Conservation (phyloP, 1,140 invertebrate genomes). For the Venturia canescens region DNA sequence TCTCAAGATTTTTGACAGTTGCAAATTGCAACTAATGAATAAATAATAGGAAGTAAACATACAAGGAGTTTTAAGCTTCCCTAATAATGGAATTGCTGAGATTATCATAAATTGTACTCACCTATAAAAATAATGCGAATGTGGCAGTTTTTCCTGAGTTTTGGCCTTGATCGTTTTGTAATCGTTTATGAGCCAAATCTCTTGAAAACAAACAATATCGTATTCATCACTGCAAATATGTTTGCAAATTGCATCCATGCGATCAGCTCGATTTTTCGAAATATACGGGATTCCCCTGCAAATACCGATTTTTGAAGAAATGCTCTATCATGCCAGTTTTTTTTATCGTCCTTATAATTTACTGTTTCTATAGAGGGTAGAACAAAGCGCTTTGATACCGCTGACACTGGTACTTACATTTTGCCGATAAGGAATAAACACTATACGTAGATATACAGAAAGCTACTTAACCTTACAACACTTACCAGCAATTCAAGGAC, state of each 20-base stretch:
- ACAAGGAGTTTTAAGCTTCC: too few species aligned
- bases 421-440: too few species aligned
- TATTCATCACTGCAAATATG: constrained; percentile 83
- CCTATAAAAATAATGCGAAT: constrained; percentile 96
- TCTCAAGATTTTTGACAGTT: too few species aligned
- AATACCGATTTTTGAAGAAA: background rate
- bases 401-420: too few species aligned
- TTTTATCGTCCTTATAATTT: too few species aligned
- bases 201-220: constrained; percentile 95
- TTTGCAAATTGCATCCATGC: constrained; percentile 89
- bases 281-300: constrained; percentile 89
- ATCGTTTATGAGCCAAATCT: constrained; percentile 91
- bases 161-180: constrained; percentile 84
- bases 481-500: constrained; percentile 82
- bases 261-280: constrained; percentile 84
- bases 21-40: too few species aligned
- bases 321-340: too few species aligned
- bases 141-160: constrained; percentile 82
- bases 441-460: too few species aligned
- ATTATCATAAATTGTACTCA: constrained; percentile 67
- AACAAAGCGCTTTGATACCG: too few species aligned
- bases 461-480: constrained; percentile 26
- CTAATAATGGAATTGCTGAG: too few species aligned
- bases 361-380: too few species aligned
- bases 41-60: too few species aligned